A percentile compares a stretch with the other conserved stretches of the same genome.
These are phyloP conservation scores for Trachelus stipa DNA, from an alignment of 2,888 invertebrate species.

Conservation along the genomic window DNA sequence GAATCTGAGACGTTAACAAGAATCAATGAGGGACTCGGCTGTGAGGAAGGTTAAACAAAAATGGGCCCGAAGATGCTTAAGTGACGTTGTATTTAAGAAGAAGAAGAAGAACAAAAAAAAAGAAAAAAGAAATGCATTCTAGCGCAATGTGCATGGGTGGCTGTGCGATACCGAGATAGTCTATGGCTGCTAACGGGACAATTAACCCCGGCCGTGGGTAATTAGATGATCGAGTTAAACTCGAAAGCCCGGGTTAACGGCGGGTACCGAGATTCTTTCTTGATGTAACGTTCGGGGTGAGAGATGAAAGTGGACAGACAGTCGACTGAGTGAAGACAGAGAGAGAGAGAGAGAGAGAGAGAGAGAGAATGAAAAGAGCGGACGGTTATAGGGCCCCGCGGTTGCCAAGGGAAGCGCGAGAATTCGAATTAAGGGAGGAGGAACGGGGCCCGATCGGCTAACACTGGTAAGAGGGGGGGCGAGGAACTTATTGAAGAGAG, in stretches of 20 bases:
- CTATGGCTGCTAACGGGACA: constrained; percentile 53
- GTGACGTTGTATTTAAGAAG: background rate
- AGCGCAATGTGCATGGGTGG: background rate
- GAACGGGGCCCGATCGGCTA: constrained; percentile 10
- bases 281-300: constrained; percentile 21
- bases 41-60: background rate
- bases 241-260: constrained; percentile 52
- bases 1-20: background rate
- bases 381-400: constrained; percentile 19
- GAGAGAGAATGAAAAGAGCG: constrained; percentile 15
- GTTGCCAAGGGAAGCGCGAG: background rate
- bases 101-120: background rate
- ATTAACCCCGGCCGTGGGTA: constrained; percentile 58
- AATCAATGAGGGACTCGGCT: background rate
- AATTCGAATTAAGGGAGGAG: constrained; percentile 6
- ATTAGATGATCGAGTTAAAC: constrained; percentile 63
- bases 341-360: constrained; percentile 8
- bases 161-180: background rate
- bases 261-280: constrained; percentile 35
- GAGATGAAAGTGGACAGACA: constrained; percentile 1
- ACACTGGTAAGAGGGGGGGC: too few relatives aligned
- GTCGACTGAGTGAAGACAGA: background rate
- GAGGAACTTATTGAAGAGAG: constrained; percentile 14
- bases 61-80: background rate
- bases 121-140: background rate